Percentiles rank a stretch among this genome's conserved stretches.
phyloP scores from a whole-genome alignment of 92 coral and sea anemone species.

The Nematostella vectensis region DNA sequence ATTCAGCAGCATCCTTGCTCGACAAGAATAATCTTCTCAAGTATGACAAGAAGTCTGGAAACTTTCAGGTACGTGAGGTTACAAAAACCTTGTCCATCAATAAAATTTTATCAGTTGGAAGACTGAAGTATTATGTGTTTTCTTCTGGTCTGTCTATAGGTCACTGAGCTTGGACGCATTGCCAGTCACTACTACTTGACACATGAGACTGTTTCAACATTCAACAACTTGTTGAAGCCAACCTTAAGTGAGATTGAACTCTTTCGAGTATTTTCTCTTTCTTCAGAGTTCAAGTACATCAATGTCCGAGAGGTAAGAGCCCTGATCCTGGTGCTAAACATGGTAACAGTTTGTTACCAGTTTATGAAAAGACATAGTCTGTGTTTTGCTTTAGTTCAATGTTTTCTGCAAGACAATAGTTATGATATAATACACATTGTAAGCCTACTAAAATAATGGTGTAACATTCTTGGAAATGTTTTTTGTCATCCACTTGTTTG shows the following conservation, averaged over 20 bases:
- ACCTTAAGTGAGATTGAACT: conserved; percentile 95
- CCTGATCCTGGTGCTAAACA: too few relatives aligned
- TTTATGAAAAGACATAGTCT: too few relatives aligned
- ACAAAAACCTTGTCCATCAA: not conserved
- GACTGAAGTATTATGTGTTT: not conserved
- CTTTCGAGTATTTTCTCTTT: conserved; percentile 88
- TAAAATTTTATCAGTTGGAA: not conserved
- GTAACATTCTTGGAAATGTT: too few relatives aligned
- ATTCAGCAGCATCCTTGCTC: conserved; percentile 78
- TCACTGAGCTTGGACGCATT: conserved; percentile 94
- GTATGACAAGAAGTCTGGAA: conserved; percentile 93
- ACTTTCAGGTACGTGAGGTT: conserved; percentile 78
- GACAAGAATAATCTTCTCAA: conserved; percentile 94
- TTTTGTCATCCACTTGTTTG: too few relatives aligned
- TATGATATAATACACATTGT: too few relatives aligned
- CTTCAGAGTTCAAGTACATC: conserved; percentile 92
- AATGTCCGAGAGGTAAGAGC: conserved; percentile 79
- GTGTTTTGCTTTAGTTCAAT: too few relatives aligned
- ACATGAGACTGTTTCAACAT: conserved; percentile 83
- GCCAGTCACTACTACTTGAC: conserved; percentile 97
- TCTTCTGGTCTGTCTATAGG: conserved; percentile 29
- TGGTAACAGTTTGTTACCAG: too few relatives aligned
- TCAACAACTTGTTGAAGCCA: conserved; percentile 85
- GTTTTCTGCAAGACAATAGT: too few relatives aligned
- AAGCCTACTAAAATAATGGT: too few relatives aligned